Percentiles rank a stretch among this genome's conserved stretches.
Conservation (phyloP, 2,113 vertebrate species). For the Lepisosteus oculatus region DNA sequence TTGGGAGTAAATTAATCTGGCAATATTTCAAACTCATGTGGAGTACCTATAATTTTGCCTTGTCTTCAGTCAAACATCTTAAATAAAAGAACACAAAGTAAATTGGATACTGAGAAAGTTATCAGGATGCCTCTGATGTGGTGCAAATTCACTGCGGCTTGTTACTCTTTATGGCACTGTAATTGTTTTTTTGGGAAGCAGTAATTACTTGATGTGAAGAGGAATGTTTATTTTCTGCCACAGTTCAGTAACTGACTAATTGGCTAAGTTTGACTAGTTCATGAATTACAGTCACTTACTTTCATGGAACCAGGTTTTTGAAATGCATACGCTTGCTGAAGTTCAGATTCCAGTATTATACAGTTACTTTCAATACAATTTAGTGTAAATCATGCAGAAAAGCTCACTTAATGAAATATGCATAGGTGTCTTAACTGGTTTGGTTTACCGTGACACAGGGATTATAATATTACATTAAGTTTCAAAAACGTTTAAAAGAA, state of each 20-base stretch:
- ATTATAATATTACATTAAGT: no score
- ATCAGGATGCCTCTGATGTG: neutral
- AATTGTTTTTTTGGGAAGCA: slow-evolving; percentile 6
- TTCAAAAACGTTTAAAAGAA: no score
- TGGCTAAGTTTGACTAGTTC: slow-evolving; percentile 12
- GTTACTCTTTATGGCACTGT: slow-evolving; percentile 3
- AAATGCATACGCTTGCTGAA: no score
- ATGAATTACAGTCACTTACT: neutral
- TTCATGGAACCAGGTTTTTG: neutral
- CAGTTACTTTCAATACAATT: neutral
- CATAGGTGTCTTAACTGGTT: no score
- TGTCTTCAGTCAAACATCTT: no score
- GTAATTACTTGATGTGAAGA: slow-evolving; percentile 3
- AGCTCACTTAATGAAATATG: no score
- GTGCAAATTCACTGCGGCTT: neutral
- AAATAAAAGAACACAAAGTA: neutral
- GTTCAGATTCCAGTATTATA: no score
- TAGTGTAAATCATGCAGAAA: no score
- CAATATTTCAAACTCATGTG: neutral
- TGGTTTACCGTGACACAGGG: no score
- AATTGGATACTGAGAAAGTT: no score
- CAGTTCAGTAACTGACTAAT: slow-evolving; percentile 15
- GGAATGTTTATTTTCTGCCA: slow-evolving; percentile 13
- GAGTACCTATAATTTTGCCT: neutral
- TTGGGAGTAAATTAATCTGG: slow-evolving; percentile 10